Percentiles rank a stretch among this genome's conserved stretches.
These are phyloP conservation scores for Syrrhaptes paradoxus DNA, from an alignment of 2,113 vertebrate species.

Conservation along the genomic window DNA sequence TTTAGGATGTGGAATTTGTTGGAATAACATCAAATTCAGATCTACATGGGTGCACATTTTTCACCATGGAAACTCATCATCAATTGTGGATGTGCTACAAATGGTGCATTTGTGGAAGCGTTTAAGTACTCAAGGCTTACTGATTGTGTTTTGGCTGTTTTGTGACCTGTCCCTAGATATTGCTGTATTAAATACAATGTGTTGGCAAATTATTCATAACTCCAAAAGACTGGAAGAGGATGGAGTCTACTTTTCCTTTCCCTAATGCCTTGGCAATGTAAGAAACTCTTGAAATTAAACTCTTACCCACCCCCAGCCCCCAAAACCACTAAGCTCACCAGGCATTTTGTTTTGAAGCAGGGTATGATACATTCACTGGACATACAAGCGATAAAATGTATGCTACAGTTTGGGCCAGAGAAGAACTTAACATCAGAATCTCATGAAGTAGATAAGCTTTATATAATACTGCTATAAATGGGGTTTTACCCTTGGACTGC, in stretches of 20 bases:
- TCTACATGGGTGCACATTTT: not conserved
- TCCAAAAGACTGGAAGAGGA: not conserved
- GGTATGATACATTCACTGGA: not conserved
- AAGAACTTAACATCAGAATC: not conserved
- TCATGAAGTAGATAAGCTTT: not conserved
- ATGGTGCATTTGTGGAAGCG: not conserved
- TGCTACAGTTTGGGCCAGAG: not conserved
- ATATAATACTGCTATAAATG: not conserved
- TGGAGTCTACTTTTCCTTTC: not conserved
- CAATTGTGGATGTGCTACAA: not conserved
- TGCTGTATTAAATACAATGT: not conserved
- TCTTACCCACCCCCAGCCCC: accelerated
- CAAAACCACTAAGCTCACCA: not conserved
- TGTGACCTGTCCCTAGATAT: not conserved
- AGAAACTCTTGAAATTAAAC: not conserved
- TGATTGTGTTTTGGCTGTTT: not conserved
- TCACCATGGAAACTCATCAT: not conserved
- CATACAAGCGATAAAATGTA: not conserved
- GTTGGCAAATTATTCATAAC: not conserved
- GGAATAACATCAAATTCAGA: not conserved
- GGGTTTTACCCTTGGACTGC: not conserved
- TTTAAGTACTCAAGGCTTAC: not conserved
- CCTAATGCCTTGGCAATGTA: not conserved
- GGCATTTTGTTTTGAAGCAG: not conserved
- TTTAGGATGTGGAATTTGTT: not conserved